Conservation (phyloP, 2,113 vertebrate species). For the Melanerpes aurifrons region DNA sequence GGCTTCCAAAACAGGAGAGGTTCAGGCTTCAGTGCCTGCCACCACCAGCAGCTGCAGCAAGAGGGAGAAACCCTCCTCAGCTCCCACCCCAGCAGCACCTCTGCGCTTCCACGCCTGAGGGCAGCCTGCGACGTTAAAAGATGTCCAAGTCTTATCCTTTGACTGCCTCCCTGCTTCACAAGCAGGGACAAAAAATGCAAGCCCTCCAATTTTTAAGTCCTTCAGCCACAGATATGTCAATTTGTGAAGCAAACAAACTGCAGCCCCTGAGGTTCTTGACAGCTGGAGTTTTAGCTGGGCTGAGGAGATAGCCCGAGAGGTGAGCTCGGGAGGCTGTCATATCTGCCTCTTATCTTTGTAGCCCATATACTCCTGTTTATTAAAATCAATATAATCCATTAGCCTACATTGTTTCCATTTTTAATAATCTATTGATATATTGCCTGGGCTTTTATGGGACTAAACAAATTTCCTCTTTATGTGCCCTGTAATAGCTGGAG, state of each 20-base stretch:
- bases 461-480: constrained; percentile 86
- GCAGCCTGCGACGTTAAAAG: neutral
- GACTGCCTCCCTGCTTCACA: neutral
- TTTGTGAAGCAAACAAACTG: neutral
- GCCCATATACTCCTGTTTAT: constrained; percentile 80
- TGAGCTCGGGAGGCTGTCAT: constrained; percentile 52
- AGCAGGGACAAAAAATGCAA: constrained; percentile 22
- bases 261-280: neutral
- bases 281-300: constrained; percentile 2
- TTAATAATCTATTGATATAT: constrained; percentile 86
- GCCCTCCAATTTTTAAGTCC: neutral
- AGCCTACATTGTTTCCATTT: constrained; percentile 79
- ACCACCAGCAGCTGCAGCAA: neutral
- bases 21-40: neutral
- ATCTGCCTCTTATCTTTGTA: constrained; percentile 75
- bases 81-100: neutral
- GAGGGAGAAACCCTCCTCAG: neutral
- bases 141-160: constrained; percentile 2
- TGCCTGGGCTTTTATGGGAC: constrained; percentile 82
- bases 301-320: constrained; percentile 19
- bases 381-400: constrained; percentile 87
- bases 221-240: neutral
- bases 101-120: neutral
- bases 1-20: neutral
- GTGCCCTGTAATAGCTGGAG: constrained; percentile 78